Conservation (phyloP, 2,113 vertebrate species). For the Capreolus pygargus region DNA sequence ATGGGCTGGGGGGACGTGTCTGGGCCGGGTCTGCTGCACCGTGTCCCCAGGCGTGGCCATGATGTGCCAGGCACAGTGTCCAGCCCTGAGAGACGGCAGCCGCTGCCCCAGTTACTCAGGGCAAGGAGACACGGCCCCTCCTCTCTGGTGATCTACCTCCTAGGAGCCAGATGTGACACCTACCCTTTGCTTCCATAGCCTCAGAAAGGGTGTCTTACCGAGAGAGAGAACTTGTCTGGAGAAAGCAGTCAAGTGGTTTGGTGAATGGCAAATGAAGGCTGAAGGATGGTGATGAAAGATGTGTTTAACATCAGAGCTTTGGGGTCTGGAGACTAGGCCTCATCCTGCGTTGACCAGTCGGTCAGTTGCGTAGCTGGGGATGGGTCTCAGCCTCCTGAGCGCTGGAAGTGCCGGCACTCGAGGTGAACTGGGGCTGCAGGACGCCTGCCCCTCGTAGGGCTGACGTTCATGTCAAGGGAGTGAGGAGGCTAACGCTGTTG, state of each 20-base stretch:
- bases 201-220: background rate
- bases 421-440: accelerated
- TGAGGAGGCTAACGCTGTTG: background rate
- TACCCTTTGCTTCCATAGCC: background rate
- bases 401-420: background rate
- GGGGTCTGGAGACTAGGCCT: background rate
- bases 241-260: background rate
- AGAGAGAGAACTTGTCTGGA: too few species aligned
- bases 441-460: background rate
- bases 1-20: background rate
- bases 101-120: accelerated
- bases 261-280: background rate
- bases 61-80: background rate
- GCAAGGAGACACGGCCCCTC: background rate
- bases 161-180: background rate
- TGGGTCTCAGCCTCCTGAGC: too few species aligned
- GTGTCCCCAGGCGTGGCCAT: background rate
- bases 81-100: accelerated
- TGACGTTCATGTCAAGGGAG: background rate
- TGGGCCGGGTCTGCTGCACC: background rate
- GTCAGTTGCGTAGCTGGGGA: too few species aligned
- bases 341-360: accelerated
- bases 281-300: background rate
- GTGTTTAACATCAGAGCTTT: background rate
- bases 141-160: background rate